These are phyloP conservation scores for Dendroctonus valens DNA, from an alignment of 1,140 invertebrate genomes.

Conservation along the genomic window DNA sequence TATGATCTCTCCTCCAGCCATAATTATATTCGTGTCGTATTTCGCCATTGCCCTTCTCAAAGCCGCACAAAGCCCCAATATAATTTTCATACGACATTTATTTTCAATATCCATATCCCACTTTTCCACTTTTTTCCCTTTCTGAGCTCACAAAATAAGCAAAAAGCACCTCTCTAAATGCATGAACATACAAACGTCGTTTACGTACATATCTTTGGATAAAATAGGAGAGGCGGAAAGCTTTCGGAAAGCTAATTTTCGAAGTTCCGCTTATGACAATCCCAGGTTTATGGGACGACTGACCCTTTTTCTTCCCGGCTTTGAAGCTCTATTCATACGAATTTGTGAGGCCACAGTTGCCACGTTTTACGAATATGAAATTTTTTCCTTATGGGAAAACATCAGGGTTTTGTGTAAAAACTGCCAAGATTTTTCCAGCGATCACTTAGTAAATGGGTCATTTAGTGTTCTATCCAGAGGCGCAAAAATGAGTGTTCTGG, in stretches of 20 bases:
- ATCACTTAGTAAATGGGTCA: too few relatives aligned
- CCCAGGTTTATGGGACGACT: slow-evolving; percentile 40
- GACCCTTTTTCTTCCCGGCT: slow-evolving; percentile 35
- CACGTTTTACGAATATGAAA: too few relatives aligned
- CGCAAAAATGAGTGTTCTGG: too few relatives aligned
- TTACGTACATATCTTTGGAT: slow-evolving; percentile 26
- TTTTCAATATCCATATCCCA: slow-evolving; percentile 20
- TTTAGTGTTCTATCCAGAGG: too few relatives aligned
- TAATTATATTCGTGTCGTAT: slow-evolving; percentile 16
- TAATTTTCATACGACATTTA: slow-evolving; percentile 29
- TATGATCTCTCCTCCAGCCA: not conserved
- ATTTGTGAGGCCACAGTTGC: too few relatives aligned
- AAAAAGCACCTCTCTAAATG: slow-evolving; percentile 24
- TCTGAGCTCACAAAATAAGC: slow-evolving; percentile 16
- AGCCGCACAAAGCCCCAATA: slow-evolving; percentile 18
- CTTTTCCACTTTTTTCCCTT: slow-evolving; percentile 18
- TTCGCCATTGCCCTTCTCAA: slow-evolving; percentile 15
- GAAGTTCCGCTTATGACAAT: slow-evolving; percentile 36
- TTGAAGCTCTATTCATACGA: too few relatives aligned
- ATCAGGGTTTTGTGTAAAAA: too few relatives aligned
- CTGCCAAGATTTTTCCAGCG: too few relatives aligned
- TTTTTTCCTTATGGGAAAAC: too few relatives aligned
- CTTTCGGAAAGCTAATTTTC: slow-evolving; percentile 38
- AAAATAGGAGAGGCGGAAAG: slow-evolving; percentile 34
- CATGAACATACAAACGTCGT: slow-evolving; percentile 30